Evolutionary conservation across 1,140 invertebrate genomes (phyloP).

Genomic region (Eufriesea mexicana): DNA sequence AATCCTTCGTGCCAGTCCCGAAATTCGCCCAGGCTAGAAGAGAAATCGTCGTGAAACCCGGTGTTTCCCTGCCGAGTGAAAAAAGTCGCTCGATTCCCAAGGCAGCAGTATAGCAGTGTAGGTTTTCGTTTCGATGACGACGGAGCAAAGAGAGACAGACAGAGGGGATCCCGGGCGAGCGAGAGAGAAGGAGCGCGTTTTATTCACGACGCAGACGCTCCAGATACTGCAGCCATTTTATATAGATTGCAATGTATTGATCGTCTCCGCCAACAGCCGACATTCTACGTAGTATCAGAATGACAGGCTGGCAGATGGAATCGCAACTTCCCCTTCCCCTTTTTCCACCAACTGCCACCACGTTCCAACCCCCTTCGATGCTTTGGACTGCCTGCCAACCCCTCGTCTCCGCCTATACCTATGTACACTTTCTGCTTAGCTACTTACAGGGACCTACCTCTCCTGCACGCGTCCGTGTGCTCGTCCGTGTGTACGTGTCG

Average conservation of each 20-base stretch:
- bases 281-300: slow-evolving; percentile 81
- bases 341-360: slow-evolving; percentile 71
- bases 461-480: background rate
- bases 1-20: too few species aligned
- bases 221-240: slow-evolving; percentile 81
- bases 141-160: background rate
- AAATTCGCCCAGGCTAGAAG: too few species aligned
- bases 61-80: too few species aligned
- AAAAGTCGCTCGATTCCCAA: background rate
- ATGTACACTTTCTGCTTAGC: slow-evolving; percentile 66
- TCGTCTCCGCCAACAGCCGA: slow-evolving; percentile 77
- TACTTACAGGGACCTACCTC: slow-evolving; percentile 40
- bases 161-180: background rate
- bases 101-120: background rate
- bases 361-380: slow-evolving; percentile 73
- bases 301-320: slow-evolving; percentile 82
- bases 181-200: slow-evolving; percentile 36
- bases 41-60: too few species aligned
- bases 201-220: slow-evolving; percentile 62
- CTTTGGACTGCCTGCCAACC: slow-evolving; percentile 74
- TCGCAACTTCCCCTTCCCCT: slow-evolving; percentile 76
- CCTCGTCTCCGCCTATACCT: slow-evolving; percentile 79
- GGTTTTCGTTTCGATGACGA: slow-evolving; percentile 28
- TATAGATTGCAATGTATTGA: slow-evolving; percentile 83
- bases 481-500: too few species aligned